Evolutionary conservation across 2,888 invertebrate species (phyloP), one percentile per base, ranked within the genome.

Genomic region (Synergus laeviventris): DNA sequence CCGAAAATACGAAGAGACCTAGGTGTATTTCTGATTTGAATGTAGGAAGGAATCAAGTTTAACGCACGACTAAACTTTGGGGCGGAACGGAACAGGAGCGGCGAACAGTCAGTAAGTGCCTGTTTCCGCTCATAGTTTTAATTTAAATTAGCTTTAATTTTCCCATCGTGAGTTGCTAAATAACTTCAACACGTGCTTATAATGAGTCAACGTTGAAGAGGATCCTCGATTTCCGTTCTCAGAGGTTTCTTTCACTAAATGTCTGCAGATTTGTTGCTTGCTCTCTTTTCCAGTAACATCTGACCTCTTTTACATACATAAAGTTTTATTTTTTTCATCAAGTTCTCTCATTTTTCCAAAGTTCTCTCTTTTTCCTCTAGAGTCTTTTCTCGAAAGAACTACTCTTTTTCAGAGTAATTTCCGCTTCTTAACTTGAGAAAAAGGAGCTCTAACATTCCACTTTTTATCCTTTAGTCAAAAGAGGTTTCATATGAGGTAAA

Each of bases 41-140:
- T 77, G 83, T 64, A 74, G 81, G 74, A 78, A 82, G 80, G 82
- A 79, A 79, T 66, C 74, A 82, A 86, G 86, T 87, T 86, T 86
- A 82, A 86, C 79, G 87, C 84, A 81, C 77, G 79, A 83, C 77
- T 85, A 85, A 84, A 83, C 82, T 81, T 79, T 80, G 64, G 76
- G 81, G 78, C 80, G 84, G 81, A 82, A 85, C 80, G 81, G 81
- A 82, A 85, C 80, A 81, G 84, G 81, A 81, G 81, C 81, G 85
- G 81, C 76, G 79, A 78, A 81, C 80, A 79, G 83, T 64, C 79
- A 73, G 78, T 84, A 87, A 88, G 86, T 86, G 84, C 81, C 78
- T 66, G 79, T 82, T 87, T 88, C 88, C 88, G 87, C 78, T 83
- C 77, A 78, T 79, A 81, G 78, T 82, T 85, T 81, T 83, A 81